These are phyloP conservation scores for Melierax canorus DNA, from an alignment of 2,113 vertebrate genomes.

Conservation along the genomic window DNA sequence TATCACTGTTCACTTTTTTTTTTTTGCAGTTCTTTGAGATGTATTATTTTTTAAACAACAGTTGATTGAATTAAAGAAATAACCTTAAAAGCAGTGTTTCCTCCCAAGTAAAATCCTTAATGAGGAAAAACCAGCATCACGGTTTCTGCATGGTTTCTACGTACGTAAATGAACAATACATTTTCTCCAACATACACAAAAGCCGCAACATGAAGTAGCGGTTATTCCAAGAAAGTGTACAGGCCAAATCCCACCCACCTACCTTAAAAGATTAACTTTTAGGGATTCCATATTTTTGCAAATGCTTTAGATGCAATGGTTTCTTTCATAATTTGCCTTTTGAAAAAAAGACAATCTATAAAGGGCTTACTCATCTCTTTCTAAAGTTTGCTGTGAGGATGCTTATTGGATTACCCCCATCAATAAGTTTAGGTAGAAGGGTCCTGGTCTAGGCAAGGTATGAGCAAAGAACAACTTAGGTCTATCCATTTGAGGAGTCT, in stretches of 20 bases:
- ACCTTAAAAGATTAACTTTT: background rate
- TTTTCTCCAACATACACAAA: background rate
- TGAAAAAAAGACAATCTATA: background rate
- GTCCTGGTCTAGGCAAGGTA: background rate
- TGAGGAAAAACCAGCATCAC: background rate
- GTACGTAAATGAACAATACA: background rate
- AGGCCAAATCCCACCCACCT: background rate
- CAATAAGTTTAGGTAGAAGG: background rate
- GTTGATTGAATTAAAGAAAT: background rate
- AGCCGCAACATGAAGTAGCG: background rate
- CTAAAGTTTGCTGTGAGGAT: background rate
- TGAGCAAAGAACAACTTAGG: background rate
- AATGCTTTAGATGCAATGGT: background rate
- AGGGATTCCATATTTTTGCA: background rate
- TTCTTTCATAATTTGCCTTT: background rate
- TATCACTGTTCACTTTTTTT: background rate
- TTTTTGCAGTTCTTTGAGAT: background rate
- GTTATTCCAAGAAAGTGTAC: background rate
- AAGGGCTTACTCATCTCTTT: background rate
- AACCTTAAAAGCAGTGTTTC: background rate
- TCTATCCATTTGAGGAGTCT: background rate
- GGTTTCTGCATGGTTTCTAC: background rate
- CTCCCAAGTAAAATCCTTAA: background rate
- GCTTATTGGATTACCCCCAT: background rate
- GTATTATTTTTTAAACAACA: background rate